phyloP scores from a whole-genome alignment of 2,888 invertebrate species.

The Carcina quercana region DNA sequence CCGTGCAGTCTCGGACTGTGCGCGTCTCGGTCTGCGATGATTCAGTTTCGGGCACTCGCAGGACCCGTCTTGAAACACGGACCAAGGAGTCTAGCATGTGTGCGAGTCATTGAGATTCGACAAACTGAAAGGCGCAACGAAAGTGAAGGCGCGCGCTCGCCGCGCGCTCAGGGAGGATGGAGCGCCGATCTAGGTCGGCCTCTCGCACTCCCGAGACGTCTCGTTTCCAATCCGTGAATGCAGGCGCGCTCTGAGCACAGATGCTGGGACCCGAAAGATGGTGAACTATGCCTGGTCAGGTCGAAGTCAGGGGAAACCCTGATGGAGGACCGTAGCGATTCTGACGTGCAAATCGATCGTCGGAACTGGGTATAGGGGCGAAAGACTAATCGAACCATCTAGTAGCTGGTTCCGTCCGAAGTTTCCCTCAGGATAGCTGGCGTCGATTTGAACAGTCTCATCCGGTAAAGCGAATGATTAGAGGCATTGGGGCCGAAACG shows the following conservation, averaged over 20 bases:
- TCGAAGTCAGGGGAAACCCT: slow-evolving; percentile 80
- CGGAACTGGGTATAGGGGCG: slow-evolving; percentile 83
- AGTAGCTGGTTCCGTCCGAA: slow-evolving; percentile 85
- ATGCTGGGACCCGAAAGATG: slow-evolving; percentile 68
- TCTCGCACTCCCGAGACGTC: slow-evolving; percentile 76
- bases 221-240: slow-evolving; percentile 52
- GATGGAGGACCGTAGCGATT: slow-evolving; percentile 83
- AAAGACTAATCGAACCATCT: slow-evolving; percentile 84
- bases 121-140: slow-evolving; percentile 79
- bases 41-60: slow-evolving; percentile 60
- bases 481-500: slow-evolving; percentile 80
- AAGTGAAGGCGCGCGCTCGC: slow-evolving; percentile 37
- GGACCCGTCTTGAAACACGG: slow-evolving; percentile 80
- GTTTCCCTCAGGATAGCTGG: slow-evolving; percentile 85
- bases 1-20: slow-evolving; percentile 33
- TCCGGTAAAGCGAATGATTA: slow-evolving; percentile 86
- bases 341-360: slow-evolving; percentile 88
- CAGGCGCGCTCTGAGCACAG: slow-evolving; percentile 77
- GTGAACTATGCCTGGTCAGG: slow-evolving; percentile 83
- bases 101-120: slow-evolving; percentile 78
- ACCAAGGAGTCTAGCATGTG: slow-evolving; percentile 54
- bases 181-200: slow-evolving; percentile 40
- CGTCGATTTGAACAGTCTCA: slow-evolving; percentile 71
- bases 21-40: slow-evolving; percentile 44
- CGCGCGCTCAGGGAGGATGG: slow-evolving; percentile 57